Conservation (phyloP, 2,888 invertebrate genomes). For the Schizaphis graminum region DNA sequence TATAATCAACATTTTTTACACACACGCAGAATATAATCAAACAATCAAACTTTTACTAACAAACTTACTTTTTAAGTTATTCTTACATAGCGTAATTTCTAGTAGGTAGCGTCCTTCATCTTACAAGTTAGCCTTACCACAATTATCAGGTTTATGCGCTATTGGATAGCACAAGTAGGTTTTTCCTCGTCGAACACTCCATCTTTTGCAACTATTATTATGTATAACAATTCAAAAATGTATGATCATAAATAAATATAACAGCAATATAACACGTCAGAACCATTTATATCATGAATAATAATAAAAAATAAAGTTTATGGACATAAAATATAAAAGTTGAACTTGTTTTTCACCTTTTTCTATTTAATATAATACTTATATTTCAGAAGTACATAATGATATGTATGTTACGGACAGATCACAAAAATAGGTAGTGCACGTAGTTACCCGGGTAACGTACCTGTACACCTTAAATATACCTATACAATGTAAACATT, state of each 20-base stretch:
- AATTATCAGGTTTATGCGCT: background rate
- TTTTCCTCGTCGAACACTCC: background rate
- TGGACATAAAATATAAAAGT: background rate
- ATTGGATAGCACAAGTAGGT: background rate
- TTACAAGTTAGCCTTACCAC: background rate
- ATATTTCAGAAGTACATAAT: background rate
- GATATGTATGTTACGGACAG: too few relatives aligned
- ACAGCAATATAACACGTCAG: background rate
- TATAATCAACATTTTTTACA: too few relatives aligned
- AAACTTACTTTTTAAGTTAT: background rate
- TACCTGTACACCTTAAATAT: too few relatives aligned
- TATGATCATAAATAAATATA: background rate
- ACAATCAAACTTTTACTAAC: background rate
- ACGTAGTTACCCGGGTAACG: too few relatives aligned
- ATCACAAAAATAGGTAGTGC: too few relatives aligned
- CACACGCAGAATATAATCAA: background rate
- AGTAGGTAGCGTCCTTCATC: background rate
- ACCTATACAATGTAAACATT: too few relatives aligned
- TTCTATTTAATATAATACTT: background rate
- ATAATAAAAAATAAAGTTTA: constrained; percentile 5
- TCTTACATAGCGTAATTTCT: background rate
- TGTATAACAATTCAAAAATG: background rate
- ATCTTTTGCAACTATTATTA: background rate
- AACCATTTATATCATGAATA: background rate
- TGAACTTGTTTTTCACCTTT: background rate